Conservation (phyloP, 2,888 invertebrate genomes). For the Heteropelma amictum region DNA sequence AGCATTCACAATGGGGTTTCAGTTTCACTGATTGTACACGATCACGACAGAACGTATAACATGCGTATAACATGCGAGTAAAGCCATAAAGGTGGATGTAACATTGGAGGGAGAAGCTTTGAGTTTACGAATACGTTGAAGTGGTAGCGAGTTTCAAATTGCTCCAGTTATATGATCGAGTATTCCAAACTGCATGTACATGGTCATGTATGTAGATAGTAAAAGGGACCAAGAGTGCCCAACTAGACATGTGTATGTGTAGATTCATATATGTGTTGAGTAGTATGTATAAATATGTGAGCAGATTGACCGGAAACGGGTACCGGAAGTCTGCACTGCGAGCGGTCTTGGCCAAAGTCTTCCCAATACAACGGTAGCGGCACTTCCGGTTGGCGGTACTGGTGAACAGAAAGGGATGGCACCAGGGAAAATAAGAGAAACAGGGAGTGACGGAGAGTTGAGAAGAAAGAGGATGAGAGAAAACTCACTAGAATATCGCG, state of each 20-base stretch:
- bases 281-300: neutral
- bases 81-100: constrained; percentile 30
- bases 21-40: constrained; percentile 50
- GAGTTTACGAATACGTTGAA: constrained; percentile 24
- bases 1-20: constrained; percentile 39
- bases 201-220: neutral
- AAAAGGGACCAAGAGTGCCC: no score
- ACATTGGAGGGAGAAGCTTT: neutral
- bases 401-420: neutral
- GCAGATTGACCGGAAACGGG: constrained; percentile 50
- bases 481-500: constrained; percentile 40
- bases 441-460: neutral
- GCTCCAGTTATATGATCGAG: constrained; percentile 43
- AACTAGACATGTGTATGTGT: neutral
- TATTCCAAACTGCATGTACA: neutral
- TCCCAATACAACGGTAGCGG: constrained; percentile 52
- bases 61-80: neutral
- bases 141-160: constrained; percentile 36
- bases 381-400: constrained; percentile 35
- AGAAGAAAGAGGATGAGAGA: neutral
- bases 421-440: neutral
- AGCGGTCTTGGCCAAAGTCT: constrained; percentile 49
- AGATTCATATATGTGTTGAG: neutral
- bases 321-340: constrained; percentile 48
- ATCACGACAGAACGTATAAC: constrained; percentile 33